A percentile compares a stretch with the other conserved stretches of the same genome.
Conservation (phyloP, 2,113 vertebrate genomes). For the Rutilus rutilus region DNA sequence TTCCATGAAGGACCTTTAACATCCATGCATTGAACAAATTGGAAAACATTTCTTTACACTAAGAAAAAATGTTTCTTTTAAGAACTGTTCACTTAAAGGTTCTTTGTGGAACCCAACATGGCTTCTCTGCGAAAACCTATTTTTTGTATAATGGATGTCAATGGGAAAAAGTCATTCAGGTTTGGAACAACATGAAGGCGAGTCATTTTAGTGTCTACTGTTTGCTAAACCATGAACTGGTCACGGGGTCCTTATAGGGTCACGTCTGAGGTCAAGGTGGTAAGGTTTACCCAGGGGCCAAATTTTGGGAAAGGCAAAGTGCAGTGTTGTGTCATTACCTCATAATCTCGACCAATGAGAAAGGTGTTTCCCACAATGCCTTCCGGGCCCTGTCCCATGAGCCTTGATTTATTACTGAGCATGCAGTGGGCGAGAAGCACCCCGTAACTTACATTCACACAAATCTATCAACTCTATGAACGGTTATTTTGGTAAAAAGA, state of each 20-base stretch:
- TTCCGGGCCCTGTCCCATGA: constrained; percentile 42
- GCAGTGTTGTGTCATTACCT: constrained; percentile 39
- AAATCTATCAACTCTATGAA: constrained; percentile 33
- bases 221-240: background rate
- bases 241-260: background rate
- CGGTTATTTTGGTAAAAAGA: background rate
- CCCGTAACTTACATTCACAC: constrained; percentile 14
- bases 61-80: too few relatives aligned
- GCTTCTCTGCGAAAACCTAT: too few relatives aligned
- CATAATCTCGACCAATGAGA: constrained; percentile 31
- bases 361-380: constrained; percentile 39
- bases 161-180: background rate
- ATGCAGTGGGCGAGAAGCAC: constrained; percentile 13
- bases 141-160: too few relatives aligned
- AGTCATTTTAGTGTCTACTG: background rate
- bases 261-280: constrained; percentile 39
- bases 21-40: too few relatives aligned
- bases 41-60: too few relatives aligned
- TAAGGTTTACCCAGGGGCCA: constrained; percentile 52
- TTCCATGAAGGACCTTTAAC: too few relatives aligned
- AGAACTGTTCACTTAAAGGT: too few relatives aligned
- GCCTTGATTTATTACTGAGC: constrained; percentile 41
- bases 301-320: constrained; percentile 52
- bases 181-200: background rate
- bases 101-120: too few relatives aligned